Evolutionary conservation across 2,113 vertebrate genomes (phyloP).

Genomic region (Thymallus thymallus): DNA sequence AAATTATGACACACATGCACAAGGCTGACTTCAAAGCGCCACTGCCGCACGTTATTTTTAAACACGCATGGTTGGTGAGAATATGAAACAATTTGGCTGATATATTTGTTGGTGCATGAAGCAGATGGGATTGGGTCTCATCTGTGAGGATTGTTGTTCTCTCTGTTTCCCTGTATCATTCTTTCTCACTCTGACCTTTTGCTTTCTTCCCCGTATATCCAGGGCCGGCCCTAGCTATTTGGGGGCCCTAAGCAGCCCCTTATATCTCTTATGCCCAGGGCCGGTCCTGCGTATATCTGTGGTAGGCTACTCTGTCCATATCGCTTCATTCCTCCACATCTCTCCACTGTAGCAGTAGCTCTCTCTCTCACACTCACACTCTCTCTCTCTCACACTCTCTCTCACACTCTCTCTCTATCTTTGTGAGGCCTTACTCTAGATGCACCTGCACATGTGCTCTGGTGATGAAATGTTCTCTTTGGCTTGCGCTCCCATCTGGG

Average conservation of each 20-base stretch:
- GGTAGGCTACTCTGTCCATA: too few species aligned
- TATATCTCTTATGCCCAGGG: too few species aligned
- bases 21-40: neutral
- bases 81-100: conserved; percentile 16
- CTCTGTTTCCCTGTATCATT: neutral
- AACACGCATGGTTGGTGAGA: conserved; percentile 11
- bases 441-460: conserved; percentile 16
- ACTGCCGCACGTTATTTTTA: neutral
- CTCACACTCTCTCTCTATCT: neutral
- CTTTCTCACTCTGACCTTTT: conserved; percentile 1
- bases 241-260: too few species aligned
- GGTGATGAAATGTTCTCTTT: conserved; percentile 16
- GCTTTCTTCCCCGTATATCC: neutral
- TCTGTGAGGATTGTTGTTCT: conserved; percentile 18
- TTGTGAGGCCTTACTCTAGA: neutral
- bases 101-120: conserved; percentile 10
- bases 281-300: neutral
- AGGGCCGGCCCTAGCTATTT: too few species aligned
- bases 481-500: conserved; percentile 2
- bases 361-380: neutral
- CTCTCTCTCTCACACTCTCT: neutral
- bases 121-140: conserved; percentile 22
- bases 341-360: neutral
- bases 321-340: neutral
- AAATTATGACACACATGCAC: neutral